Base-by-base conservation (phyloP, 2,113 vertebrate genomes). In the Barbus barbus region DNA sequence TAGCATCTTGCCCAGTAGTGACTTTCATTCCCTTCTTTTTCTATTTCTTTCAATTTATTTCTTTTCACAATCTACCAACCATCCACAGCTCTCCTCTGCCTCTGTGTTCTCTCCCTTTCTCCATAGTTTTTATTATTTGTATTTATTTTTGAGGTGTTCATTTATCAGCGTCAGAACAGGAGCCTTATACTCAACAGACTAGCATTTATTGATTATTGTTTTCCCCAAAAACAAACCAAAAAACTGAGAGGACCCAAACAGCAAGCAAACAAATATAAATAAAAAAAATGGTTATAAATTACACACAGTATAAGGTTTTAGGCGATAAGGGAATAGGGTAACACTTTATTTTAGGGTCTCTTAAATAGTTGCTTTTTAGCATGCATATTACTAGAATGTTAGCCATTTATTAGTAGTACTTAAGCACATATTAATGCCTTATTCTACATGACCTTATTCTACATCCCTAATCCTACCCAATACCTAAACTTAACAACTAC, bases 101-200 rank as follows among this genome's bases (percentile, higher is more conserved):
- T 51, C 11, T 61, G 56, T 86, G 51, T 46, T 81, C 53, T 60
- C 16, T 44, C 18, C 53, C 33, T 16, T 73, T 84, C 60, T 46
- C 67, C n/a, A 60, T 33, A 72, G 58, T 63, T 84, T 82, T 41
- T 61, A 36, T 63, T 69, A 78, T 79, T 73, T 77, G 33, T 41
- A 48, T 63, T 76, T 83, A 67, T 56, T 75, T 71, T 28, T 83
- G 44, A n/a, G 9, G 26, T 61, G 36, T 82, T 75, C 83, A 87
- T 87, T 83, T 13, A 83, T 87, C 79, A 85, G 24, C n/a, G 22
- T 79, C 83, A 87, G 63, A 74, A 38, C 31, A 61, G 33, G 9
- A 44, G 67, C 71, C 72, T 77, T 84, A 71, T 72, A 61, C 53
- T 84, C 61, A 41, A 16, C 83, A 63, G 83, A 82, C 83, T 56